Evolutionary conservation across 2,888 invertebrate species (phyloP), one percentile per base, ranked within the genome.

Genomic region (Mythimna lalbum): DNA sequence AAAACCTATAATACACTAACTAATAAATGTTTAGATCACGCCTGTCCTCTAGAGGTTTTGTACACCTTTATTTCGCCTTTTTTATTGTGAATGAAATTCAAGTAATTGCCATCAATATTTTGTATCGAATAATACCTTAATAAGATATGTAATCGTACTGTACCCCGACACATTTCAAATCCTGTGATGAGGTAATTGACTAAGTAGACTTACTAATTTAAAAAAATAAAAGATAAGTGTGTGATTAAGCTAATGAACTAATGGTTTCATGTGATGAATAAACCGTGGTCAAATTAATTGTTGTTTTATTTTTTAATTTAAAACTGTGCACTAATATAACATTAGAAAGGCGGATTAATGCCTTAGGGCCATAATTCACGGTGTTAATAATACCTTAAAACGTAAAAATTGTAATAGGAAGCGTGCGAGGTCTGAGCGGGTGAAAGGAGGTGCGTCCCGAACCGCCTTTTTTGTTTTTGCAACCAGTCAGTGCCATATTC

Each of bases 181-280:
- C 53, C 72, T 79, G 76, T 79, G 78, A 85, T 83, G 52, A 73
- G 60, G 56, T 77, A 68, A 57, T 57, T 50, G 64, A 67, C 17
- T 56, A 33, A 59, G 56, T 76, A 73, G 62, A 47, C 23, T 76
- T n/a, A 80, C 50, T 36, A 69, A 66, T 69, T 10, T 0, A 19
- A 36, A 43, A 53, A 68, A 63, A 63, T 47, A n/a, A 59, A 4
- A 21, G 9, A 21, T 12, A 21, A 55, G 63, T 70, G 47, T 50
- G 52, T 63, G 56, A 23, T 19, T 67, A 73, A 69, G 63, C 49
- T 57, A 63, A 69, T 73, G 64, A 80, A 72, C 61, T 61, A 53
- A 55, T 63, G 50, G 59, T 68, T 64, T 76, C 62, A 68, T 67
- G 56, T 60, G 52, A 76, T 66, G 10, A 80, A 63, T 68, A 62